Evolutionary conservation across 2,113 vertebrate genomes (phyloP).

Genomic region (Arvicanthis niloticus): DNA sequence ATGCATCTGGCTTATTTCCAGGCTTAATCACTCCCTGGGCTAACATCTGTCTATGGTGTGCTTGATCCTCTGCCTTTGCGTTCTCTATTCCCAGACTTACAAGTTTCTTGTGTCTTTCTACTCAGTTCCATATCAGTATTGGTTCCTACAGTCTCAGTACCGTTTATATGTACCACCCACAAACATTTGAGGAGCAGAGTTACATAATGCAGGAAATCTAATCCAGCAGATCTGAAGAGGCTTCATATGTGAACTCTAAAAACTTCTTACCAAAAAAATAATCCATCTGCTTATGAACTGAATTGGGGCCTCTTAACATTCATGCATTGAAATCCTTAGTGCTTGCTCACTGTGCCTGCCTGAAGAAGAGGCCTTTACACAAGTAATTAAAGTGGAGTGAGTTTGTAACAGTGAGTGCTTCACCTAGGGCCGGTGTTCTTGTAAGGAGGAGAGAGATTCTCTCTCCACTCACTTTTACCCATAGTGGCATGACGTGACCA

Average conservation of each 20-base stretch:
- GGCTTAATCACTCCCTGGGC: background rate
- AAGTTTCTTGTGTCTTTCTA: background rate
- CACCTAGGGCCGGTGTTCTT: background rate
- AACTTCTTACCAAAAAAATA: background rate
- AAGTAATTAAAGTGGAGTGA: background rate
- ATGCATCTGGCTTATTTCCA: conserved; percentile 22
- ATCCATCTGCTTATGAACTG: background rate
- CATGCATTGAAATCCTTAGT: background rate
- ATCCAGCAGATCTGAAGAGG: conserved; percentile 11
- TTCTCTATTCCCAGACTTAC: background rate
- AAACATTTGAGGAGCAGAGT: background rate
- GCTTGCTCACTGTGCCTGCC: background rate
- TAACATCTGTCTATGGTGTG: background rate
- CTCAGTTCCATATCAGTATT: background rate
- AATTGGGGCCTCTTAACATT: background rate
- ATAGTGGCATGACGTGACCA: background rate
- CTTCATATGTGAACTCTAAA: background rate
- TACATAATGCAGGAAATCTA: conserved; percentile 18
- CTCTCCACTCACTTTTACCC: background rate
- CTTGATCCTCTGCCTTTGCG: background rate
- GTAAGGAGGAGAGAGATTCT: background rate
- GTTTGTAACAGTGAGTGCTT: background rate
- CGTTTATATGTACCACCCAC: background rate
- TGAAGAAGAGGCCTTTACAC: background rate
- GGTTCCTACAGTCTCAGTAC: background rate